Evolutionary conservation across 1,140 invertebrate species (phyloP).

Genomic region (Phthorimaea operculella): DNA sequence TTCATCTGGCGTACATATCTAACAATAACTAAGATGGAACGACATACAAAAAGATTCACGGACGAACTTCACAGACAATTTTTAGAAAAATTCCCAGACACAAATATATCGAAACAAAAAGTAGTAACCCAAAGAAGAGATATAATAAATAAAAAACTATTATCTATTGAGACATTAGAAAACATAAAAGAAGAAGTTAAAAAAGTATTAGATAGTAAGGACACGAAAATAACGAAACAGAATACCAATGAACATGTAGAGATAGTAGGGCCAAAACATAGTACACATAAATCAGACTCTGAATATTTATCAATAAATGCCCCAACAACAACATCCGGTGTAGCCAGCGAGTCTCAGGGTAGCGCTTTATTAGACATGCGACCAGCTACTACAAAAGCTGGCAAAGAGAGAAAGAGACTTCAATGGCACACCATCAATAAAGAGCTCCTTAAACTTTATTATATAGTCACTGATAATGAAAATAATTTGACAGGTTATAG

Average conservation of each 20-base stretch:
- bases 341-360: no score
- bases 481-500: no score
- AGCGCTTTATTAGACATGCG: no score
- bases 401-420: no score
- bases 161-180: constrained; percentile 11
- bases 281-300: not conserved
- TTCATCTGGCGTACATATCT: constrained; percentile 7
- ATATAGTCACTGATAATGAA: no score
- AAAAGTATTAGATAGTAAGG: not conserved
- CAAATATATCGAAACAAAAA: constrained; percentile 9
- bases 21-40: not conserved
- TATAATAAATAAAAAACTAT: constrained; percentile 15
- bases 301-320: not conserved
- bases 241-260: not conserved
- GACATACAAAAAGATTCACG: not conserved
- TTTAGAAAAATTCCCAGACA: constrained; percentile 10
- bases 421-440: no score
- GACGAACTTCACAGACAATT: constrained; percentile 14
- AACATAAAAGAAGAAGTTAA: constrained; percentile 14
- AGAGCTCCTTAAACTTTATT: no score
- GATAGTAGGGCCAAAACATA: not conserved
- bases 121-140: constrained; percentile 12
- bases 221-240: not conserved
- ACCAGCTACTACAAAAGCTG: no score
- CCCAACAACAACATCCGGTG: not conserved